Base-by-base conservation (phyloP, 92 coral and sea anemone species). In the Pocillopora meandrina region DNA sequence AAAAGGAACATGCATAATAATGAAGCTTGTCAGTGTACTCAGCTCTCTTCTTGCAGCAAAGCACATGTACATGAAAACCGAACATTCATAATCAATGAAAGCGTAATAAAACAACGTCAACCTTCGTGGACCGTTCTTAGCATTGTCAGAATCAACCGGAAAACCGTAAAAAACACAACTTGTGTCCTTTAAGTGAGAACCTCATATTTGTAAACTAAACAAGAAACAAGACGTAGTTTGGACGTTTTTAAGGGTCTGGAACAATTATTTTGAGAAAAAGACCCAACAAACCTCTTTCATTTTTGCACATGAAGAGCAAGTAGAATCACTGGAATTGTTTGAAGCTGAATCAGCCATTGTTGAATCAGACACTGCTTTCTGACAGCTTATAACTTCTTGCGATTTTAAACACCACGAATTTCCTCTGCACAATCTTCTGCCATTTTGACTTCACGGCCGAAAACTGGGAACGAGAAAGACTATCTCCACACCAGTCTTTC, bases 221-320 rank as follows among this genome's bases (percentile, higher is more conserved):
- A 26, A 26, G 31, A 21, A n/a, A 17, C 36, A 15, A 42, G 13
- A 82, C 78, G 85, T 82, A 35, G 18, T 23, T 11, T 26, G 17
- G 34, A 83, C 80, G 78, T 36, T 17, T 35, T 47, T 23, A 12
- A 5, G 6, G 19, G 56, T 47, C 64, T 16, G 1, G 10, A 69
- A 16, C 14, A 56, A 5, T 19, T 21, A 1, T 17, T 67, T 67
- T 5, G 0, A 26, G 31, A 81, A 2, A 33, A 0, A 59, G 20
- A 1, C 56, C 18, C 16, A 2, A 83, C 86, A 21, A 42, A 83
- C 86, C 86, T 83, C 86, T 72, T 74, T 62, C 15, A 83, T 26
- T 47, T 74, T 83, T 83, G 63, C 80, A 73, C 86, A 83, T 36
- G 86, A 83, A 16, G 61, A 71, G 80, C 86, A 83, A 20, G 70